These are phyloP conservation scores for Pedionomus torquatus DNA, from an alignment of 2,113 vertebrate genomes.

Conservation along the genomic window DNA sequence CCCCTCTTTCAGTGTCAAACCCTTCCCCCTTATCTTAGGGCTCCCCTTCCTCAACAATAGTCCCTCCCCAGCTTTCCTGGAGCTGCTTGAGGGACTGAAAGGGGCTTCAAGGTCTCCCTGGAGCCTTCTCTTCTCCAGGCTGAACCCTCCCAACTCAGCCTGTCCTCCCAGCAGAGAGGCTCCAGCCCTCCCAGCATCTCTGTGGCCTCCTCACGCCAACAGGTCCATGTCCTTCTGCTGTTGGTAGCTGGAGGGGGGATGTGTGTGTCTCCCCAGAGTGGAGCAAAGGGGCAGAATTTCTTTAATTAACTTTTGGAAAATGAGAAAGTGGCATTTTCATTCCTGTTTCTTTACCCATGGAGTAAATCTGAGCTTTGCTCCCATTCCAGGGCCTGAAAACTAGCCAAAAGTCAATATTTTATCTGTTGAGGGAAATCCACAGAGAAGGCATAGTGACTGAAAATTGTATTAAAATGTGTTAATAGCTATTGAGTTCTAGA, in stretches of 20 bases:
- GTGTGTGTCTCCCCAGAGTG: background rate
- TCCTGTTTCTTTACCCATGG: background rate
- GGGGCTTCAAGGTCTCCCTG: too few species aligned
- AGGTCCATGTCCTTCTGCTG: background rate
- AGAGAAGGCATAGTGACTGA: background rate
- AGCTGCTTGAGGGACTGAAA: too few species aligned
- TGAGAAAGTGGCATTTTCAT: background rate
- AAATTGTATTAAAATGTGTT: background rate
- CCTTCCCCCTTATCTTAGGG: too few species aligned
- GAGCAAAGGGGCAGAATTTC: background rate
- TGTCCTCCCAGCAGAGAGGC: background rate
- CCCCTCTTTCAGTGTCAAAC: background rate
- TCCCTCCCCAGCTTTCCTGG: too few species aligned
- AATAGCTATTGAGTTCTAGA: background rate
- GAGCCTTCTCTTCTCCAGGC: too few species aligned
- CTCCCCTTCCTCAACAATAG: too few species aligned
- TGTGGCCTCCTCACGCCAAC: background rate
- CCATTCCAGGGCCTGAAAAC: background rate
- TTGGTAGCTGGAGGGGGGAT: background rate
- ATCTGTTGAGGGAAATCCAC: background rate
- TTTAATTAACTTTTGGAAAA: background rate
- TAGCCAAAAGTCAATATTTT: background rate
- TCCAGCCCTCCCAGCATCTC: background rate
- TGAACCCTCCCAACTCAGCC: too few species aligned
- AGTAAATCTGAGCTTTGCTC: background rate